Percentiles rank a stretch among this genome's conserved stretches.
Evolutionary conservation across 2,888 invertebrate genomes (phyloP).

Genomic region (Ochropacha duplaris): DNA sequence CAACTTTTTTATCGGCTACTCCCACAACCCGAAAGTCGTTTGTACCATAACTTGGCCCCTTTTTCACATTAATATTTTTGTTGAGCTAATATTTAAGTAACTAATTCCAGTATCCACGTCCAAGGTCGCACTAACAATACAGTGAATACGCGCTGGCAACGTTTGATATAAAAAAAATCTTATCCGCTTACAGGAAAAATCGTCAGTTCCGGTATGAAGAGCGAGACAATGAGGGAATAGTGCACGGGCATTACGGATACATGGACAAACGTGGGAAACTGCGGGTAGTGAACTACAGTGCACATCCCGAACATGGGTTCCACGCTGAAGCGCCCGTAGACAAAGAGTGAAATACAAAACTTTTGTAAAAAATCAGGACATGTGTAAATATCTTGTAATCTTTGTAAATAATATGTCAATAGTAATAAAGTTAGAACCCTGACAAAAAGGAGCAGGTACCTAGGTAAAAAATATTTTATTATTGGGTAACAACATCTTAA

Average conservation of each 20-base stretch:
- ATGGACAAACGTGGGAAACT: constrained; percentile 90
- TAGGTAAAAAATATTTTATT: neutral
- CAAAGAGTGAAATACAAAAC: constrained; percentile 27
- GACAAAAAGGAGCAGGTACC: neutral
- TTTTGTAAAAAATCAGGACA: neutral
- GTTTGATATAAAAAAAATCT: constrained; percentile 3
- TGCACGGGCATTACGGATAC: constrained; percentile 92
- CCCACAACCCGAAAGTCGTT: too few relatives aligned
- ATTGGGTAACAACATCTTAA: too few relatives aligned
- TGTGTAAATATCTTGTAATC: constrained; percentile 1
- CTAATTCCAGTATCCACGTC: too few relatives aligned
- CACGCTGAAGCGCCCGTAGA: constrained; percentile 76
- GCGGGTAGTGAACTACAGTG: constrained; percentile 88
- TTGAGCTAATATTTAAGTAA: too few relatives aligned
- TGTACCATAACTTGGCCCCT: too few relatives aligned
- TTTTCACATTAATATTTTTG: too few relatives aligned
- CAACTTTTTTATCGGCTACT: too few relatives aligned
- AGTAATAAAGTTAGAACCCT: neutral
- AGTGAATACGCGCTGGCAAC: too few relatives aligned
- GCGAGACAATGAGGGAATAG: constrained; percentile 88
- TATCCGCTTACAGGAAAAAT: constrained; percentile 84
- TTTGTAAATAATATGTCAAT: constrained; percentile 2
- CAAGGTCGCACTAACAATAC: too few relatives aligned
- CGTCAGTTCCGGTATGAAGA: constrained; percentile 92
- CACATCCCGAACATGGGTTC: constrained; percentile 88